Evolutionary conservation across 2,797 vertebrate species (phyloP), one percentile per base, ranked within the genome.

Genomic region (Coendou prehensilis): DNA sequence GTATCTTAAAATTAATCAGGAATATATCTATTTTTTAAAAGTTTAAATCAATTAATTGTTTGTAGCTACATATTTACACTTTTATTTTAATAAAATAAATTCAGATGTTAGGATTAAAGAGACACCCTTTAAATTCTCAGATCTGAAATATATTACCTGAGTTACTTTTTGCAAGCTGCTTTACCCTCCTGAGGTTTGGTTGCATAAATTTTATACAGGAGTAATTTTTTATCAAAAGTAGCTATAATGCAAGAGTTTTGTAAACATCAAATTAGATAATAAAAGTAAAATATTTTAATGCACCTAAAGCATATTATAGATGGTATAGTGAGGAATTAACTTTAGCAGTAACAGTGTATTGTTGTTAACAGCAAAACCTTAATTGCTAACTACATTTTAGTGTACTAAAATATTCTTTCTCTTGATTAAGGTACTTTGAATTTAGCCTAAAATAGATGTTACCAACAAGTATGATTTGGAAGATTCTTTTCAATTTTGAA

Each of bases 251-350:
- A 33, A 64, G 28, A 17, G 3, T 56, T 95, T 87, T 73, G 0
- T 50, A 95, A 82, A 45, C 4, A 79, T 23, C 78, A 30, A 88
- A 79, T 86, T 81, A 85, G 37, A 57, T 30, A 73, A 81, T 76
- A 64, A 95, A 52, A 57, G 18, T 67, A 81, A 97, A 92, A 50
- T 67, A 37, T 88, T 9, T 92, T 61, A 91, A 63, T 79, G 33
- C 10, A 18, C 15, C 30, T 56, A 37, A 84, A 18, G 83, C 6
- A 80, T 86, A 75, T 75, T 75, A 47, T 64, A 45, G 9, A 14
- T 80, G 28, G 20, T 30, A 52, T 63, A 95, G 67, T 75, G 33
- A 84, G 56, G 59, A 50, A 69, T 47, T 80, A 78, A 11, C 9
- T 69, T 11, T 89, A 52, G 41, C 57, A 61, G 47, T 10, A 50